Base-by-base conservation (phyloP, 2,888 invertebrate genomes). In the Drosophila helvetica region DNA sequence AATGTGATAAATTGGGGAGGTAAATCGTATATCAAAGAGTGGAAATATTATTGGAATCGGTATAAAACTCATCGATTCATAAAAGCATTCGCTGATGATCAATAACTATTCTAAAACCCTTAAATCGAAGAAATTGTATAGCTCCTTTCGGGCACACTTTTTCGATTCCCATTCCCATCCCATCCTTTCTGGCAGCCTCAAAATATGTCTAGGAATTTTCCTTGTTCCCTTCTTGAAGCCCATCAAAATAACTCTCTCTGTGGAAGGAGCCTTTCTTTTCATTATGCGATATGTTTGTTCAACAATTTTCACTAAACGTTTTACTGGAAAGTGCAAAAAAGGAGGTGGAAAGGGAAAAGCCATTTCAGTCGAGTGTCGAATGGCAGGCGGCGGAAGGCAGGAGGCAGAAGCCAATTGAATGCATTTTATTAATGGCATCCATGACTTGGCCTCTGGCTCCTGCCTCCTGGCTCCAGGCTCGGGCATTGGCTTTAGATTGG, bases 401-500 rank as follows among this genome's bases (percentile, higher is more conserved):
- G 15, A 27, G n/a, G 15, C 33, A 33, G 69, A 56, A 68, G 69
- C 66, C 66, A 66, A 88, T 86, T 73, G 68, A 71, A 72, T 72
- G 69, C 71, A 75, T 78, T 77, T 83, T 86, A 88, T 86, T 83
- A 83, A 83, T 86, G 80, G 84, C 74, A 61, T 74, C 79, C 56
- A 76, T 80, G 70, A 67, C 67, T 60, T 65, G 63, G 78, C 63
- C 68, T 68, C 52, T 42, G 64, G n/a, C 10, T 52, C 7, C 15
- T 51, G 45, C 33, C 48, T 30, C 17, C 17, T 19, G 12, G 17
- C 18, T 30, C 30, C 33, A 15, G 38, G 38, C 38, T 6, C 15
- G 15, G 38, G 15, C 52, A 19, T 9, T n/a, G 30, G 27, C 8
- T 1, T 27, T 27, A 27, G 27, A 27, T 8, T 8, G 27, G 27